Evolutionary conservation across 2,797 vertebrate genomes (phyloP), one percentile per base, ranked within the genome.

Genomic region (Cercopithecus diana): DNA sequence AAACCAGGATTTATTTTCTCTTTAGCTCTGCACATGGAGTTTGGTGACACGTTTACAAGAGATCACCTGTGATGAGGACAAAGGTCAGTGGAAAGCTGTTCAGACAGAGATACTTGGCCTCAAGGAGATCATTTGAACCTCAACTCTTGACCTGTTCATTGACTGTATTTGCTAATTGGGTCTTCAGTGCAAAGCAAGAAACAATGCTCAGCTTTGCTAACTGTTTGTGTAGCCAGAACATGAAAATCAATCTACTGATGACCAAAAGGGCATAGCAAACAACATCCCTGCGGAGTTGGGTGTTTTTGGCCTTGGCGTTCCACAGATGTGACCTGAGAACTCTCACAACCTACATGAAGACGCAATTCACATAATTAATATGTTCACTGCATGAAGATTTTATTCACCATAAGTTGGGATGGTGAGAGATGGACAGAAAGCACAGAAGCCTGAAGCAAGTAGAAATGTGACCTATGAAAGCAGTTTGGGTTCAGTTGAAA

Each of bases 101-200:
- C 76, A 97, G 91, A 98, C 92, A 96, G 97, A 96, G 96, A 98
- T 61, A 45, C 64, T 94, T 96, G 93, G 81, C 94, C 93, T 98
- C 33, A 24, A 89, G 98, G 55, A 96, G 64, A 93, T 72, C 88
- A 52, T 96, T 57, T 94, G 95, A 96, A 96, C 97, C 33, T 80
- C 19, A 39, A 82, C 94, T 98, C 91, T 95, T 95, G 98, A 99
- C 98, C 98, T 98, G 45, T 98, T 98, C 98, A 98, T 98, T 98
- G 98, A 98, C 98, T 88, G 76, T 96, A 77, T 97, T 98, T 98
- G 98, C 98, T 99, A 99, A 99, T 99, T 99, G 98, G 98, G 91
- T 96, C 90, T 41, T 98, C 95, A 97, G 93, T 97, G 97, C 95
- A 96, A 93, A 97, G 97, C 95, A 83, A 24, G 95, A 93, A 98